Base-by-base conservation (phyloP, 2,888 invertebrate genomes). In the Sinelater perroti region DNA sequence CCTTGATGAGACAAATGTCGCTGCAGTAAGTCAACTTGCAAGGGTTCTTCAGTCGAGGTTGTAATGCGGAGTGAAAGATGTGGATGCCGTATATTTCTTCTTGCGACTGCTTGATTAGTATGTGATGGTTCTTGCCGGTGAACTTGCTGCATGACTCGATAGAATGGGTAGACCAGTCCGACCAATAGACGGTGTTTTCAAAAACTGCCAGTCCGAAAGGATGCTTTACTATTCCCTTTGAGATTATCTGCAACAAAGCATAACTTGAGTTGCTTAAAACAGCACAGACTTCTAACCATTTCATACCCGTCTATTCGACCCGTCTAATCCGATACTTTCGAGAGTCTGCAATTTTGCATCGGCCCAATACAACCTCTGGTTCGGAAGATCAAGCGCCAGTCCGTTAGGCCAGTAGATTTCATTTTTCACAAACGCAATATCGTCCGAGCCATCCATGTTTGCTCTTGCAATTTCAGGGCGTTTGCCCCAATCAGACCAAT, bases 401-500 rank as follows among this genome's bases (percentile, higher is more conserved):
- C 95, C 95, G 67, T 93, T 93, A 0, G 97, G 94, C 89, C 91
- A 93, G 14, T 80, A 78, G 16, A 89, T 81, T 60, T 90, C 79
- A 0, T 82, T 76, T 1, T 81, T 80, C 0, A 95, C 83, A 47
- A 97, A 81, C 0, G 82, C 72, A 2, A 74, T 73, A 0, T 85
- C 79, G 0, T 84, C 69, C 1, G 83, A 79, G 2, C 97, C 97
- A 76, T 97, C 93, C 96, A 97, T 95, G 4, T 85, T 84, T 4
- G 94, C 86, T 5, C 83, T 80, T 66, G 89, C 90, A 65, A 97
- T 94, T 70, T 89, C 83, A 0, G 90, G 85, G 6, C 78, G 80
- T 0, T 77, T 69, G 2, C 91, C 91, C 91, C 93, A 95, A 75
- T 97, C 95, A 0, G 92, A 88, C 95, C 96, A 97, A 78, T 88